Percentiles rank a stretch among this genome's conserved stretches.
These are phyloP conservation scores for Ophthalmolycus amberensis DNA, from an alignment of 2,113 vertebrate genomes.

Conservation along the genomic window DNA sequence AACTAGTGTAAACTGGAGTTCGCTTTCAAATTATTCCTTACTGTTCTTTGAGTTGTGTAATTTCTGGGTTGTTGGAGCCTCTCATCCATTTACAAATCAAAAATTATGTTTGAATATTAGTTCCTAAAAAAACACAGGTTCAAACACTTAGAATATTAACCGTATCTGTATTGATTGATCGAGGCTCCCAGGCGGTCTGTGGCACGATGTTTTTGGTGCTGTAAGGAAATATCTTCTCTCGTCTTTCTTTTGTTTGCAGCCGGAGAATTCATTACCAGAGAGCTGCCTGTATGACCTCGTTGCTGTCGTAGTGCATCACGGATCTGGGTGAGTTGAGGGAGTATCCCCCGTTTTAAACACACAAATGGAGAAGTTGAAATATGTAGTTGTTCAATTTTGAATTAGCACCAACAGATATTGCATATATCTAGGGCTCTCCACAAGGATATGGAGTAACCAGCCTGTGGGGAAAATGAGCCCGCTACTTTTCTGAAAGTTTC, in stretches of 20 bases:
- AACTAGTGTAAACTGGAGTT: background rate
- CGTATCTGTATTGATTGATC: too few relatives aligned
- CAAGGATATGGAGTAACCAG: background rate
- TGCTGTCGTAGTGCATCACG: slow-evolving; percentile 97
- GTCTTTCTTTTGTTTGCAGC: slow-evolving; percentile 77
- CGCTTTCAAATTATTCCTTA: background rate
- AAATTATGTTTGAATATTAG: too few relatives aligned
- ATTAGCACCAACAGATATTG: background rate
- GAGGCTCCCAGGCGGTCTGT: background rate
- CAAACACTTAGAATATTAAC: too few relatives aligned
- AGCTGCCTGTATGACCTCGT: slow-evolving; percentile 93
- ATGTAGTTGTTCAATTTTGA: background rate
- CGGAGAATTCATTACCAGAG: slow-evolving; percentile 90
- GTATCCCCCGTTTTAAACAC: background rate
- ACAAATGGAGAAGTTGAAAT: background rate
- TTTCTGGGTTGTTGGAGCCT: background rate
- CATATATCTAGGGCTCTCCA: background rate
- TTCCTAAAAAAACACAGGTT: too few relatives aligned
- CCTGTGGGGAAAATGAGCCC: too few relatives aligned
- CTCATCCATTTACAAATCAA: too few relatives aligned
- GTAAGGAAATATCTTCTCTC: background rate
- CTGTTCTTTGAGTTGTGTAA: background rate
- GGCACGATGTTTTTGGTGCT: background rate
- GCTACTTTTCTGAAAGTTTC: background rate
- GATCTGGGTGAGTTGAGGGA: slow-evolving; percentile 92